Percentiles rank a stretch among this genome's conserved stretches.
Evolutionary conservation across 1,140 invertebrate species (phyloP).

Genomic region (Anagrus nilaparvatae): DNA sequence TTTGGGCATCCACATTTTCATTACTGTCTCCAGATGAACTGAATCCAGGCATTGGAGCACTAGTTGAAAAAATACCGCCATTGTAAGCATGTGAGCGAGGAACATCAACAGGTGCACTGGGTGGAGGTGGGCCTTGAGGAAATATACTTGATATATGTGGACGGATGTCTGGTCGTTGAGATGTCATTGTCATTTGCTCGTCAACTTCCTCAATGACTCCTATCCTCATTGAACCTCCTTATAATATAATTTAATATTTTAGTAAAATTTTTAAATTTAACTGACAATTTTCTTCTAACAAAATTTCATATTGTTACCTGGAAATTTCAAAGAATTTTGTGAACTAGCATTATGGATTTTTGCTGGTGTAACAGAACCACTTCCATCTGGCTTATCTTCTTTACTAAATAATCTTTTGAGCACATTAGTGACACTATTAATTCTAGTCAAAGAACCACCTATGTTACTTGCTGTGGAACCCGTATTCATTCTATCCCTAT

Average conservation of each 20-base stretch:
- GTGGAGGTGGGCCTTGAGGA: slow-evolving; percentile 32
- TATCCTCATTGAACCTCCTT: slow-evolving; percentile 55
- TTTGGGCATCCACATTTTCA: neutral
- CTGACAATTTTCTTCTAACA: neutral
- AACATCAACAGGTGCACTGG: slow-evolving; percentile 36
- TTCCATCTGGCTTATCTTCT: slow-evolving; percentile 47
- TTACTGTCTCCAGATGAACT: slow-evolving; percentile 15
- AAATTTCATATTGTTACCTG: slow-evolving; percentile 23
- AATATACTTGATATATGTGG: slow-evolving; percentile 41
- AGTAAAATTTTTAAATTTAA: neutral
- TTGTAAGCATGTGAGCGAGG: slow-evolving; percentile 17
- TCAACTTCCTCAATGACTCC: slow-evolving; percentile 74
- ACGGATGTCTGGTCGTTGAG: slow-evolving; percentile 49
- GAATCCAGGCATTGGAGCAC: slow-evolving; percentile 18
- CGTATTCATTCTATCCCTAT: slow-evolving; percentile 30
- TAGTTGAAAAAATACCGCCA: slow-evolving; percentile 18
- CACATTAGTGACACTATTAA: slow-evolving; percentile 61
- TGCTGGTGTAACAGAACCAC: slow-evolving; percentile 25
- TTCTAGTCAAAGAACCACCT: slow-evolving; percentile 52
- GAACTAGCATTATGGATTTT: slow-evolving; percentile 30
- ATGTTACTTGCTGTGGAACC: slow-evolving; percentile 36
- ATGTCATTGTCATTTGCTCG: slow-evolving; percentile 68
- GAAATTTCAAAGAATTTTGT: slow-evolving; percentile 30
- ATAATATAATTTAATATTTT: slow-evolving; percentile 2
- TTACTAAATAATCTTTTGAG: slow-evolving; percentile 64